phyloP scores from a whole-genome alignment of 2,797 vertebrate species.

The Naso thynnoides region DNA sequence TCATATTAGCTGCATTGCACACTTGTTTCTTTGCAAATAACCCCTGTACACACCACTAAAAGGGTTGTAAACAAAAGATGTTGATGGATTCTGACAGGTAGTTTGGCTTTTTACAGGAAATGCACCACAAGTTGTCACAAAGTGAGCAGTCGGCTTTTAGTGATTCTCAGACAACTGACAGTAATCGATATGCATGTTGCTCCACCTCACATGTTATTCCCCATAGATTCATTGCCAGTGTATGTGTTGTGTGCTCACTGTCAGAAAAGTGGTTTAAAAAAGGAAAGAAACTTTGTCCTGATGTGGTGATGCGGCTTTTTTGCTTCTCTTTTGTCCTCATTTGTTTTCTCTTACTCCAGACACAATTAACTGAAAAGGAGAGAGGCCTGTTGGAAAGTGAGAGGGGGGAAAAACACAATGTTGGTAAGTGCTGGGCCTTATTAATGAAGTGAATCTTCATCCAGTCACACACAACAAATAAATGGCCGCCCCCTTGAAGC shows the following conservation, averaged over 20 bases:
- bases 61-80: not conserved
- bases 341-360: slow-evolving; percentile 51
- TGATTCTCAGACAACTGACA: not conserved
- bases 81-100: slow-evolving; percentile 13
- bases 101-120: not conserved
- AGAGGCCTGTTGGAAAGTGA: slow-evolving; percentile 41
- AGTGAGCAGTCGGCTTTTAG: not conserved
- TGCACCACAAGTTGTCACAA: not conserved
- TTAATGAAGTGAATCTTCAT: slow-evolving; percentile 86
- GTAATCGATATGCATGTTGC: not conserved
- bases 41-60: not conserved
- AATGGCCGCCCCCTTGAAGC: slow-evolving; percentile 79
- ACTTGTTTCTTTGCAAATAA: slow-evolving; percentile 2
- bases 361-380: slow-evolving; percentile 57
- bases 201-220: not conserved
- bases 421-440: slow-evolving; percentile 74
- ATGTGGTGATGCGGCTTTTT: slow-evolving; percentile 6
- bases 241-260: not conserved
- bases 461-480: slow-evolving; percentile 84
- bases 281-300: slow-evolving; percentile 6
- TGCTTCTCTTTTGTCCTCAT: slow-evolving; percentile 24
- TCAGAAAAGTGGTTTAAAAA: too few relatives aligned
- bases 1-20: not conserved
- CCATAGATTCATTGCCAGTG: not conserved
- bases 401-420: slow-evolving; percentile 45